Conservation (phyloP, 2,888 invertebrate species). For the Polydrusus cervinus region DNA sequence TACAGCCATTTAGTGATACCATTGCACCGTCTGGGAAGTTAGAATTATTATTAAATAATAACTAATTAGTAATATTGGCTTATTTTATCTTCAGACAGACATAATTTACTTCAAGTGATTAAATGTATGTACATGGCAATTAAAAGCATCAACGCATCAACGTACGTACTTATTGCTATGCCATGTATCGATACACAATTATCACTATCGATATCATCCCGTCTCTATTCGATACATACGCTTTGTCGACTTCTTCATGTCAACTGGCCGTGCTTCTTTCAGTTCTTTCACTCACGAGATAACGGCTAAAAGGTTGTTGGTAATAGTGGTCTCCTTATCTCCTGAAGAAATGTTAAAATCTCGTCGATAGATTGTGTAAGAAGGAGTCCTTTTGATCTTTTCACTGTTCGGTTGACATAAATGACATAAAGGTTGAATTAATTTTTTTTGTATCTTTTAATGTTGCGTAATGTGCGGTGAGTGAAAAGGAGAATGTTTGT, state of each 20-base stretch:
- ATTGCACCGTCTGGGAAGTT: no score
- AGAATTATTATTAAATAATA: no score
- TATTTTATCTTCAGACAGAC: no score
- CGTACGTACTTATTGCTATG: no score
- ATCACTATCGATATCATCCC: no score
- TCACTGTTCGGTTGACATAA: slow-evolving; percentile 36
- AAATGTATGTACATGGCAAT: no score
- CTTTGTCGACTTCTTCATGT: slow-evolving; percentile 63
- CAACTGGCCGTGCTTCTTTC: slow-evolving; percentile 59
- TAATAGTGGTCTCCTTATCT: slow-evolving; percentile 45
- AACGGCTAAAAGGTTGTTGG: slow-evolving; percentile 58
- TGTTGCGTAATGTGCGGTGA: slow-evolving; percentile 8
- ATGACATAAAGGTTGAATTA: slow-evolving; percentile 36
- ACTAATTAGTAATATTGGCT: no score
- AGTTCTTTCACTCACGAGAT: slow-evolving; percentile 59
- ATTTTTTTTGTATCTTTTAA: slow-evolving; percentile 27
- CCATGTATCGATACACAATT: no score
- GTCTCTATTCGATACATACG: slow-evolving; percentile 54
- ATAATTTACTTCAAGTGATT: no score
- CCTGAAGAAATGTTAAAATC: slow-evolving; percentile 50
- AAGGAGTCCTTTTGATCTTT: slow-evolving; percentile 47
- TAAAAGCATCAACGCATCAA: no score
- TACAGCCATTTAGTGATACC: no score
- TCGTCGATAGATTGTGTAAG: slow-evolving; percentile 44
- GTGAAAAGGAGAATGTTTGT: slow-evolving; percentile 19